A percentile compares a stretch with the other conserved stretches of the same genome.
phyloP scores from a whole-genome alignment of 2,797 vertebrate species.

The Anas georgica region DNA sequence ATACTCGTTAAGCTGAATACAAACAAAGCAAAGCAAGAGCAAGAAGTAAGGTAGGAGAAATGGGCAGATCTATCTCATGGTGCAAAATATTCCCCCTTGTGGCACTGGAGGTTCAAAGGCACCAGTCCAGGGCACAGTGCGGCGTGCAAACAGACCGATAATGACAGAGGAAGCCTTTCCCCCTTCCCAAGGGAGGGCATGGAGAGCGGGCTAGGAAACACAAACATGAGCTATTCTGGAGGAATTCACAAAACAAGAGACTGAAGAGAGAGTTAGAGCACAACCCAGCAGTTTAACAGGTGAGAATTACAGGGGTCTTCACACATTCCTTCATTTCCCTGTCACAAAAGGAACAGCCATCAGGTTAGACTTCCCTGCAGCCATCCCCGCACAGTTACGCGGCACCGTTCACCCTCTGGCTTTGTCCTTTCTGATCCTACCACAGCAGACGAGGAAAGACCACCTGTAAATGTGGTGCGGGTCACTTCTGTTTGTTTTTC shows the following conservation, averaged over 20 bases:
- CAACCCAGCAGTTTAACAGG: background rate
- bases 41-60: background rate
- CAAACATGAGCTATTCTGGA: background rate
- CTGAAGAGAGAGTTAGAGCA: background rate
- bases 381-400: background rate
- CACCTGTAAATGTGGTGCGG: background rate
- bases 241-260: background rate
- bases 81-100: background rate
- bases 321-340: background rate
- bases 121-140: background rate
- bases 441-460: background rate
- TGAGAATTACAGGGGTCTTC: background rate
- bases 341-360: background rate
- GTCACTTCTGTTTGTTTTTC: background rate
- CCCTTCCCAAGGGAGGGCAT: background rate
- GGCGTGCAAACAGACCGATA: background rate
- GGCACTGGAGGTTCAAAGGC: background rate
- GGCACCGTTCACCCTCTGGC: background rate
- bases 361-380: background rate
- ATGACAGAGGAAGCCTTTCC: background rate
- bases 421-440: background rate
- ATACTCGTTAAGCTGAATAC: background rate
- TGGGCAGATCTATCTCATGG: background rate
- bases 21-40: background rate
- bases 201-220: background rate